Evolutionary conservation across 2,797 vertebrate species (phyloP), one percentile per base, ranked within the genome.

Genomic region (Chaenodraco wilsoni): DNA sequence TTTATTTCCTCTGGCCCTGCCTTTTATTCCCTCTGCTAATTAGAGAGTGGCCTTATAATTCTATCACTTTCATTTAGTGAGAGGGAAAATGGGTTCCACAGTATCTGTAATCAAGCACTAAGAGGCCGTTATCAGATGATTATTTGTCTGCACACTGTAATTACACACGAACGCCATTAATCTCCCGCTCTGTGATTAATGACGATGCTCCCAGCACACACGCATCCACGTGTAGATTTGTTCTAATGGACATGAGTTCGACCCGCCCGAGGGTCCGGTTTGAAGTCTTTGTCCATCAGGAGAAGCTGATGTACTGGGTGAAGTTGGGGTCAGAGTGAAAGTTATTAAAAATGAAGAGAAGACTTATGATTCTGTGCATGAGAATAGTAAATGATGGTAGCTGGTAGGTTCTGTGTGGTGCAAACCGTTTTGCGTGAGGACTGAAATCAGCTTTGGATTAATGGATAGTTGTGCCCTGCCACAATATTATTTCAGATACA

Each of bases 81-180:
- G 49, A 40, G 16, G 46, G 21, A 64, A 55, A 82, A 63, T 14
- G 45, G 52, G 27, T 60, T 43, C 19, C 55, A 19, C 54, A 15
- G 73, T 19, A 17, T 46, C 75, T 74, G 52, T 80, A 88, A 87
- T 86, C 67, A 85, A 73, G 54, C 40, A 15, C 64, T 60, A 66
- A 78, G 52, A 83, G 82, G 72, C 74, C 13, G 49, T 83, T 85
- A 87, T 91, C 70, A 71, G 85, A 75, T 84, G 72, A 88, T 89
- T 88, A 83, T 89, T 91, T 88, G 84, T 85, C 73, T 75, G 80
- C 84, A 68, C 72, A 64, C 69, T 84, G 81, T 89, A 92, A 93
- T 92, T 91, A 91, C 80, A 70, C 59, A 59, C 48, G 50, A 55
- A 74, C 43, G 10, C 56, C 1, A 16, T 84, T 88, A 71, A 86